These are phyloP conservation scores for Drosophila suboccidentalis DNA, from an alignment of 2,888 invertebrate species.

Conservation along the genomic window DNA sequence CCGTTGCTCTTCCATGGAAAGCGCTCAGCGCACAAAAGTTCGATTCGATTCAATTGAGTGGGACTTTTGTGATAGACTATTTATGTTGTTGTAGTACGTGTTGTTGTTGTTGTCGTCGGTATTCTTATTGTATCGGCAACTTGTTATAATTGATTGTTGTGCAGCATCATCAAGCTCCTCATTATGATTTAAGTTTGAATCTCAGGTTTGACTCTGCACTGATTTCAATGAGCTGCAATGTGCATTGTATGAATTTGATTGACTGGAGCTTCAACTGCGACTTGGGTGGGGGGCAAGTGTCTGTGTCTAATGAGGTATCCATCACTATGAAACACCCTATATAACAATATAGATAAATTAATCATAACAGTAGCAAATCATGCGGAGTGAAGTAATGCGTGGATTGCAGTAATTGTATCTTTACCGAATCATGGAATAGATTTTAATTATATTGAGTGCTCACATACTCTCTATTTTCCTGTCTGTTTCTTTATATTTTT, in stretches of 20 bases:
- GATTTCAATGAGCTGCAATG: conserved; percentile 49
- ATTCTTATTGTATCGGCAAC: conserved; percentile 51
- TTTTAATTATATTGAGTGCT: neutral
- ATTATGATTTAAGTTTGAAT: conserved; percentile 36
- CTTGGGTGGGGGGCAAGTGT: conserved; percentile 20
- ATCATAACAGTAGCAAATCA: conserved; percentile 7
- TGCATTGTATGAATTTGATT: conserved; percentile 36
- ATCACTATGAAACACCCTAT: conserved; percentile 21
- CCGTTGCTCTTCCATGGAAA: conserved; percentile 58
- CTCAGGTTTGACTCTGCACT: conserved; percentile 24
- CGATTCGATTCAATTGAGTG: conserved; percentile 68
- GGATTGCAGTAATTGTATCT: neutral
- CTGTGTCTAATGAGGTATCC: conserved; percentile 37
- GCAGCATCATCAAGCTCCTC: conserved; percentile 66
- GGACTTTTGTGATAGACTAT: conserved; percentile 46
- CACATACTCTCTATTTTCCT: neutral
- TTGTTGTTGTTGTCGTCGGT: conserved; percentile 17
- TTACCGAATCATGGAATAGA: neutral
- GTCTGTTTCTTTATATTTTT: neutral
- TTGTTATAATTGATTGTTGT: conserved; percentile 80
- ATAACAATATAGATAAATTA: conserved; percentile 9
- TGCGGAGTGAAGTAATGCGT: neutral
- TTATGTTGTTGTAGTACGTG: conserved; percentile 27
- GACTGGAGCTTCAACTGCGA: conserved; percentile 34
- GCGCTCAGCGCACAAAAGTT: conserved; percentile 53